Evolutionary conservation across 2,888 invertebrate genomes (phyloP), one percentile per base, ranked within the genome.

Genomic region (Lymantria dispar): DNA sequence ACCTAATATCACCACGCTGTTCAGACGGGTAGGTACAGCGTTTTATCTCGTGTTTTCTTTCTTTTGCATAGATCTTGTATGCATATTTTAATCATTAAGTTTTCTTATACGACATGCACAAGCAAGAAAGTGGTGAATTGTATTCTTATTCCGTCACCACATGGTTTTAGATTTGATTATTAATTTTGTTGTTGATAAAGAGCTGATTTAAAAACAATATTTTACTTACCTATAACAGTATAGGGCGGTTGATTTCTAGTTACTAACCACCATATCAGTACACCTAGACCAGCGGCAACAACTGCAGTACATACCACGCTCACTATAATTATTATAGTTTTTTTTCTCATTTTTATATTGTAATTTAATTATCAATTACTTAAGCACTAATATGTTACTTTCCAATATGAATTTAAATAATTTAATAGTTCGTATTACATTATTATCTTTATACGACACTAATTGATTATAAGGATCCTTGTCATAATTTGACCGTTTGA

Each of bases 241-340:
- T 56, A 62, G 2, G 43, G 31, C 8, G 13, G 33, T 33, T 33
- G 33, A 0, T 59, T 58, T 2, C 56, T 56, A 0, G 68, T 60
- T 5, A 81, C 67, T 42, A 80, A 48, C 79, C 78, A 81, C 81
- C 80, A 82, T 50, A 75, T 79, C 0, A 83, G 51, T 0, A 72
- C 75, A 8, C 65, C 71, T 0, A 78, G 41, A 0, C 80, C 83
- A 0, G 75, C 64, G 0, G 72, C 70, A 7, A 74, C 52, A 1
- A 66, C 52, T 7, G 64, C 38, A 0, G 48, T 66, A 0, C 56
- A 61, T 10, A 68, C 47, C 39, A 74, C 66, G 31, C 70, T 68
- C 10, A 68, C 59, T 15, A 63, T 41, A 58, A 77, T 70, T 42
- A 75, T 51, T 13, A 69, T 43, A 11, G 64, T 60, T 50, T 46